Evolutionary conservation across 2,888 invertebrate species (phyloP).

Genomic region (Amorpha juglandis): DNA sequence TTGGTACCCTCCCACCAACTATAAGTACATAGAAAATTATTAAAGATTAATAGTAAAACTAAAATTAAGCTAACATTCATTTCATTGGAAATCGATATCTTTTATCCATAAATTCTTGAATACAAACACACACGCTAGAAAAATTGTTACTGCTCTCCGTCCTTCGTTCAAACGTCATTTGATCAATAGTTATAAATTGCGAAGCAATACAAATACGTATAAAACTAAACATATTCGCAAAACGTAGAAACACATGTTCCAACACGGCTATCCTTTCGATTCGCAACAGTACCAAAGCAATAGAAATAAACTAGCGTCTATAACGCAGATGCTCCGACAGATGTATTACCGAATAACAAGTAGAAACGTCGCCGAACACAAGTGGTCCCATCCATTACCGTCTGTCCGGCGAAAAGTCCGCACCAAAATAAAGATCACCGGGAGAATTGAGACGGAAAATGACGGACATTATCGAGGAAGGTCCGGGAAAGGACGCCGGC

Average conservation of each 20-base stretch:
- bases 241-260: background rate
- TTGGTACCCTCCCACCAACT: no score
- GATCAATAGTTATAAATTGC: no score
- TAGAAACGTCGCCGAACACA: background rate
- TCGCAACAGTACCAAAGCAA: background rate
- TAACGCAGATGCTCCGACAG: conserved; percentile 9
- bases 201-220: no score
- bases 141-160: no score
- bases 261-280: background rate
- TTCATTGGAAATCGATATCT: no score
- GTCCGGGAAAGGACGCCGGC: background rate
- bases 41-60: no score
- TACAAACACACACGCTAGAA: no score
- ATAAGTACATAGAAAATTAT: no score
- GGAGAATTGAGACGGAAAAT: conserved; percentile 29
- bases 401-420: conserved; percentile 26
- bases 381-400: conserved; percentile 13
- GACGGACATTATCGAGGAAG: conserved; percentile 17
- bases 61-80: no score
- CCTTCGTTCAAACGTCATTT: no score
- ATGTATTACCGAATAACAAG: conserved; percentile 10
- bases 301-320: background rate
- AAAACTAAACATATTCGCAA: no score
- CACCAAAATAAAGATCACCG: conserved; percentile 27
- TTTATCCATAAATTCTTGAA: no score